These are phyloP conservation scores for Neodiprion fabricii DNA, from an alignment of 1,140 invertebrate genomes.

Conservation along the genomic window DNA sequence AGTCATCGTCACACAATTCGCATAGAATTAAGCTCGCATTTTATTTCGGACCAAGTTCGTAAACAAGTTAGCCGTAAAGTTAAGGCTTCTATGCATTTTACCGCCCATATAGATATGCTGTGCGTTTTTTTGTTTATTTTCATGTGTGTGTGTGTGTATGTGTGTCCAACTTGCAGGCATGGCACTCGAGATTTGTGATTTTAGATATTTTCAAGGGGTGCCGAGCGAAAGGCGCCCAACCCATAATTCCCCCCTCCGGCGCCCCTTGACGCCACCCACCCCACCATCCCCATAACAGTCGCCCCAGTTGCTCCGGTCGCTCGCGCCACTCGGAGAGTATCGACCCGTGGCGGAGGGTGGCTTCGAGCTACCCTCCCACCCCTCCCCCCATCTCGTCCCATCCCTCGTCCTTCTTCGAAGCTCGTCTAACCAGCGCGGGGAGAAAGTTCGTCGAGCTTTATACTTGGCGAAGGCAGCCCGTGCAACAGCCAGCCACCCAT, in stretches of 20 bases:
- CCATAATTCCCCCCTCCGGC: not conserved
- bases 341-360: conserved; percentile 39
- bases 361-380: conserved; percentile 26
- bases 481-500: not conserved
- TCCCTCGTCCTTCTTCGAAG: conserved; percentile 17
- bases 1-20: too few relatives aligned
- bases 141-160: too few relatives aligned
- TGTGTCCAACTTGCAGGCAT: too few relatives aligned
- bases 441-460: not conserved
- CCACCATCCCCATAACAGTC: not conserved
- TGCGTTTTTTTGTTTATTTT: too few relatives aligned
- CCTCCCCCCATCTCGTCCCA: conserved; percentile 23
- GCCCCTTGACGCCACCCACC: conserved; percentile 1
- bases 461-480: not conserved
- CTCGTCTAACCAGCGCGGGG: conserved; percentile 4
- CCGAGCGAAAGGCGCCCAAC: not conserved
- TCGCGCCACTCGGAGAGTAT: conserved; percentile 34
- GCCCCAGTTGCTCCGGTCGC: conserved; percentile 11
- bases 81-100: too few relatives aligned
- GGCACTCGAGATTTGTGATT: not conserved
- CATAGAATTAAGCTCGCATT: too few relatives aligned
- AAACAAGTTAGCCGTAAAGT: too few relatives aligned
- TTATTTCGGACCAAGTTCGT: too few relatives aligned
- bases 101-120: too few relatives aligned
- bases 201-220: conserved; percentile 4